phyloP scores from a whole-genome alignment of 2,797 vertebrate genomes.

The Sphaeramia orbicularis region DNA sequence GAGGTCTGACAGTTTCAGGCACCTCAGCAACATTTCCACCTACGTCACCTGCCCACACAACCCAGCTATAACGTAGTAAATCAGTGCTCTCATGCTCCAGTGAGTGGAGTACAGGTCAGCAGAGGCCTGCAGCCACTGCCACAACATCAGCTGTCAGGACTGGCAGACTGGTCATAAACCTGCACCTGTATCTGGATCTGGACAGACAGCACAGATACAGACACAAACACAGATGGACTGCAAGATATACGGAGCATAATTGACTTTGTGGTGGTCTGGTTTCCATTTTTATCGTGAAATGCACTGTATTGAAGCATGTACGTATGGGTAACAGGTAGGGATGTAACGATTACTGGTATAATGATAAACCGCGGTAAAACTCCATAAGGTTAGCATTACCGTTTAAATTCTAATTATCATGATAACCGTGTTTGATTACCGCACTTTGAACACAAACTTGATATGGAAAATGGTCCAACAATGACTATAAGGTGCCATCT shows the following conservation, averaged over 20 bases:
- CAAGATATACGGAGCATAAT: slow-evolving; percentile 44
- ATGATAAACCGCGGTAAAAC: too few species aligned
- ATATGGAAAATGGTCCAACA: too few species aligned
- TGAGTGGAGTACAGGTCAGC: too few species aligned
- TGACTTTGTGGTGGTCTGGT: slow-evolving; percentile 36
- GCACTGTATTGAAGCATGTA: slow-evolving; percentile 6
- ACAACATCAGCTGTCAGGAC: slow-evolving; percentile 45
- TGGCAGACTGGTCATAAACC: slow-evolving; percentile 35
- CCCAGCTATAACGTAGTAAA: slow-evolving; percentile 13
- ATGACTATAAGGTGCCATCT: too few species aligned
- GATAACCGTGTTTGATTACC: too few species aligned
- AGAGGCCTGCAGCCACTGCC: too few species aligned
- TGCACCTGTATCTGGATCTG: slow-evolving; percentile 51
- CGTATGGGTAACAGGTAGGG: slow-evolving; percentile 27
- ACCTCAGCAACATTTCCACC: neutral
- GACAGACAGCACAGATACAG: slow-evolving; percentile 42
- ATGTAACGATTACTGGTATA: too few species aligned
- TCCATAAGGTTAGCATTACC: too few species aligned
- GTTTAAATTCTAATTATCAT: too few species aligned
- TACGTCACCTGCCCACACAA: slow-evolving; percentile 30
- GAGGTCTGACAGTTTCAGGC: neutral
- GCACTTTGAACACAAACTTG: too few species aligned
- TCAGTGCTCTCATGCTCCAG: too few species aligned
- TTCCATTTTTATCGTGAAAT: slow-evolving; percentile 19
- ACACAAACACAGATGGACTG: slow-evolving; percentile 40